Evolutionary conservation across 2,888 invertebrate species (phyloP).

Genomic region (Pomacea canaliculata): DNA sequence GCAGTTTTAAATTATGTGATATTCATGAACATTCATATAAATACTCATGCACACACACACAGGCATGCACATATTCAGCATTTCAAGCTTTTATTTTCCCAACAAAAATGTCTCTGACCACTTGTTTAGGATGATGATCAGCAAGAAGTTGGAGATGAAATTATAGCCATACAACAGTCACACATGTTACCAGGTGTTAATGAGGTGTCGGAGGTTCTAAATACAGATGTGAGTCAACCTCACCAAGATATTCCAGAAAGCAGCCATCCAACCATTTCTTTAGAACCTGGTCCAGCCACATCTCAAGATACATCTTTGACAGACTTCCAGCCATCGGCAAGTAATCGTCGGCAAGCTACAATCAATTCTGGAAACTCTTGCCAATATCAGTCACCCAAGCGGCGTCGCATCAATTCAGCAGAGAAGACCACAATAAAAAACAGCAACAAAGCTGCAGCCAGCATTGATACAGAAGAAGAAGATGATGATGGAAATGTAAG

Average conservation of each 20-base stretch:
- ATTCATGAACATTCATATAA: too few relatives aligned
- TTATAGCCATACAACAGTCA: too few relatives aligned
- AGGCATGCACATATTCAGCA: too few relatives aligned
- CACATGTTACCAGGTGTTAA: too few relatives aligned
- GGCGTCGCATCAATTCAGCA: constrained; percentile 45
- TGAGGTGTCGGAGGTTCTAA: neutral
- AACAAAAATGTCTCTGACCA: too few relatives aligned
- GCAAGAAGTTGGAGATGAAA: too few relatives aligned
- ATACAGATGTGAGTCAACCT: neutral
- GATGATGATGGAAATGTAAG: constrained; percentile 45
- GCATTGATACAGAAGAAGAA: constrained; percentile 26
- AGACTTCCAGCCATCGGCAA: constrained; percentile 9
- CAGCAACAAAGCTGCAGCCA: neutral
- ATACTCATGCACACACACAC: too few relatives aligned
- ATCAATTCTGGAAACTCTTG: constrained; percentile 35
- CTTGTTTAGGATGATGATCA: too few relatives aligned
- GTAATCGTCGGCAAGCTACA: neutral
- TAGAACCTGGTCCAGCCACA: constrained; percentile 3
- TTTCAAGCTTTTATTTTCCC: too few relatives aligned
- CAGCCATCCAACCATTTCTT: neutral
- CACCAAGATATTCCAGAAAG: neutral
- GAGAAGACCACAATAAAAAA: constrained; percentile 23
- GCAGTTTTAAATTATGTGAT: too few relatives aligned
- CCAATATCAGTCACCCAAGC: constrained; percentile 52
- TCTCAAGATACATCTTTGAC: constrained; percentile 16